Evolutionary conservation across 2,888 invertebrate genomes (phyloP).

Genomic region (Pyrocoelia pectoralis): DNA sequence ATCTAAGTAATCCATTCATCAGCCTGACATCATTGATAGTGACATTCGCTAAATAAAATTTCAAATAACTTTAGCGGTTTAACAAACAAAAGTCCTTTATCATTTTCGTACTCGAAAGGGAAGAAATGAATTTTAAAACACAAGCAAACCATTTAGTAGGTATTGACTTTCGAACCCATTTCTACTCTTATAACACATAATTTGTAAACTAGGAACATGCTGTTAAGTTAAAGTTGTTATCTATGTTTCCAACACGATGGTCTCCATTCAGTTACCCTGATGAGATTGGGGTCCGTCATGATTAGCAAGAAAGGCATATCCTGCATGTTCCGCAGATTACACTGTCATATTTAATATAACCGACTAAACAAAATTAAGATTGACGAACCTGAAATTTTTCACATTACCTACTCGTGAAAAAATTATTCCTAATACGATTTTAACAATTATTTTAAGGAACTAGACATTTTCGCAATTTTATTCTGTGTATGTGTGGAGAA

Average conservation of each 20-base stretch:
- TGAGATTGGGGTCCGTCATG: constrained; percentile 49
- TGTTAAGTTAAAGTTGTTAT: constrained; percentile 50
- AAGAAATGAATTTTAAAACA: too few species aligned
- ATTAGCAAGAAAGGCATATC: constrained; percentile 50
- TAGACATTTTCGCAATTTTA: neutral
- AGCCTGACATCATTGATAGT: too few species aligned
- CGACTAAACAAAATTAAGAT: constrained; percentile 31
- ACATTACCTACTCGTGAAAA: constrained; percentile 19
- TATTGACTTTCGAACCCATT: neutral
- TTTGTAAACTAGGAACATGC: constrained; percentile 34
- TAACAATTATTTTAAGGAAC: neutral
- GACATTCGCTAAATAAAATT: too few species aligned
- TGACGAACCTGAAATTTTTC: constrained; percentile 20
- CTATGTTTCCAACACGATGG: constrained; percentile 54
- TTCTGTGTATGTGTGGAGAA: constrained; percentile 17
- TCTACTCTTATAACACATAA: constrained; percentile 24
- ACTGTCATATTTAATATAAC: constrained; percentile 29
- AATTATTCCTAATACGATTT: constrained; percentile 13
- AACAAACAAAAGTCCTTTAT: too few species aligned
- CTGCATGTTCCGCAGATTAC: constrained; percentile 36
- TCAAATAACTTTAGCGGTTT: too few species aligned
- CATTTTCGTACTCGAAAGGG: too few species aligned
- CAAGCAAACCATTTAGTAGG: neutral
- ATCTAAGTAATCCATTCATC: too few species aligned
- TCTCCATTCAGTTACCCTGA: constrained; percentile 50